Conservation (phyloP, 2,113 vertebrate species). For the Arvicanthis niloticus region DNA sequence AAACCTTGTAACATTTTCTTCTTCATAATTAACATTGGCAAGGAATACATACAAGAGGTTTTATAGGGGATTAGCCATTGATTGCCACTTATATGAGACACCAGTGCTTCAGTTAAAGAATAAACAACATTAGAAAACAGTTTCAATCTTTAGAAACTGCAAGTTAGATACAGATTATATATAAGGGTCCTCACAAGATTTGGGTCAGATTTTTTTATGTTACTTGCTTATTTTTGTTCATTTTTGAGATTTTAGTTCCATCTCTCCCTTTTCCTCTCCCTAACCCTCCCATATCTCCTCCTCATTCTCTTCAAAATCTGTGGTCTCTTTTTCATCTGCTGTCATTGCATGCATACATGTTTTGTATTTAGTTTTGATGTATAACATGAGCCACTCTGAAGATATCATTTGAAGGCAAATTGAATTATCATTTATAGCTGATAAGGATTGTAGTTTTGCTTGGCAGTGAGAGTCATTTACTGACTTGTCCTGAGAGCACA, state of each 20-base stretch:
- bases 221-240: not conserved
- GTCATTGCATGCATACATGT: too few species aligned
- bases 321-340: not conserved
- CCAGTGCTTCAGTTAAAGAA: slow-evolving; percentile 77
- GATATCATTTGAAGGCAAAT: slow-evolving; percentile 51
- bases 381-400: slow-evolving; percentile 34
- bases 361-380: slow-evolving; percentile 38
- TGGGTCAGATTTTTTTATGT: slow-evolving; percentile 38
- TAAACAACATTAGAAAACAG: slow-evolving; percentile 69
- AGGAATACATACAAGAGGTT: slow-evolving; percentile 79
- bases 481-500: not conserved
- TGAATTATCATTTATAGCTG: slow-evolving; percentile 51
- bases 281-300: not conserved
- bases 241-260: not conserved
- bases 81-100: slow-evolving; percentile 83
- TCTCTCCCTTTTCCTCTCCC: not conserved
- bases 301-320: too few species aligned
- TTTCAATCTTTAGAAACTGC: slow-evolving; percentile 37
- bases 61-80: slow-evolving; percentile 82
- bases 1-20: slow-evolving; percentile 86
- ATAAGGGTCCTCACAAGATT: not conserved
- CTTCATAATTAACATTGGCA: slow-evolving; percentile 88
- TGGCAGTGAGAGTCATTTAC: not conserved
- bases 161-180: slow-evolving; percentile 2
- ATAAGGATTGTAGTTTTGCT: slow-evolving; percentile 52